A percentile compares a stretch with the other conserved stretches of the same genome.
Conservation (phyloP, 2,797 vertebrate species). For the Sebastiscus albofasciatus region DNA sequence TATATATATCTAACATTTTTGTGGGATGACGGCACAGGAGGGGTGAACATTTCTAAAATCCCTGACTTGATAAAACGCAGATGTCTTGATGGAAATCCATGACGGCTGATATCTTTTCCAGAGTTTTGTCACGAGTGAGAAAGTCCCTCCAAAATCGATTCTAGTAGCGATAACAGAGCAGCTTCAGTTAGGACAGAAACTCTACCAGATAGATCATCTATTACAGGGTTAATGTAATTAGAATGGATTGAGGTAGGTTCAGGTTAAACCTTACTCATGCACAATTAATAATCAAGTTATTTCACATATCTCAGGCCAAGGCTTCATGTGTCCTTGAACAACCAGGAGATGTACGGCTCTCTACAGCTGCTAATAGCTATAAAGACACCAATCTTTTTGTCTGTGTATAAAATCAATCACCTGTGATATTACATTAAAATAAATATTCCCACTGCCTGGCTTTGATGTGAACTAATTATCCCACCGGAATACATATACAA, state of each 20-base stretch:
- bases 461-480: conserved; percentile 41
- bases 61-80: conserved; percentile 82
- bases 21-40: conserved; percentile 55
- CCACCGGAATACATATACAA: conserved; percentile 8
- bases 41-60: conserved; percentile 75
- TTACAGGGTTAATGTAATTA: conserved; percentile 6
- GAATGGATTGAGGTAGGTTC: background rate
- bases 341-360: background rate
- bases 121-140: conserved; percentile 53
- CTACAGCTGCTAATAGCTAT: background rate
- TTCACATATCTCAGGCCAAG: background rate
- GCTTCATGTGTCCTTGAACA: background rate
- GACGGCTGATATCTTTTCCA: conserved; percentile 61
- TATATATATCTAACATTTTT: conserved; percentile 58
- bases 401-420: background rate
- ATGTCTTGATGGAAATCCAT: conserved; percentile 77
- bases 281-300: background rate
- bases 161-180: background rate
- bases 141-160: conserved; percentile 17
- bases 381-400: background rate
- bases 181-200: background rate
- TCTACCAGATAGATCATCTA: background rate
- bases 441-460: conserved; percentile 5
- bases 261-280: background rate
- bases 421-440: background rate